These are phyloP conservation scores for Euplagia quadripunctaria DNA, from an alignment of 2,888 invertebrate species.

Conservation along the genomic window DNA sequence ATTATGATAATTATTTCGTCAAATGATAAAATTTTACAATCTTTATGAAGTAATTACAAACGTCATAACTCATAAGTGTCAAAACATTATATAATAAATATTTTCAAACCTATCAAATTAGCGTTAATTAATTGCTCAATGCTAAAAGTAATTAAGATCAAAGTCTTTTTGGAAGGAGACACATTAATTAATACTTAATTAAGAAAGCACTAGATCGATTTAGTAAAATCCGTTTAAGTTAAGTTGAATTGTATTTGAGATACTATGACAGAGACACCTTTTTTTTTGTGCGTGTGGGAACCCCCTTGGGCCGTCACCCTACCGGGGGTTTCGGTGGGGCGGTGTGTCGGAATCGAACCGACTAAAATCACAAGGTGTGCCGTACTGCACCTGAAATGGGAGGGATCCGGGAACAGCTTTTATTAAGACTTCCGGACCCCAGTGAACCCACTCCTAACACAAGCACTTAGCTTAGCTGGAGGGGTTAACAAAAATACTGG, in stretches of 20 bases:
- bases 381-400: no score
- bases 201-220: background rate
- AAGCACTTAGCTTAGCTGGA: no score
- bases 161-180: background rate
- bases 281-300: no score
- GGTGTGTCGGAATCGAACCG: no score
- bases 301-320: no score
- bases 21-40: background rate
- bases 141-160: background rate
- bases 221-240: background rate
- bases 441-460: no score
- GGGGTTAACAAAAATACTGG: no score
- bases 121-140: background rate
- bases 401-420: no score
- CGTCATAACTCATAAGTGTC: background rate
- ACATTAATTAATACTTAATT: background rate
- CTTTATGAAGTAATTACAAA: background rate
- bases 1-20: no score
- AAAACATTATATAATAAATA: background rate
- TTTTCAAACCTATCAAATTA: background rate
- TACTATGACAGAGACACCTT: background rate
- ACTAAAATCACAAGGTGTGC: no score
- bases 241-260: background rate
- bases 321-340: no score
- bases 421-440: no score